Base-by-base conservation (phyloP, 2,113 vertebrate species). In the Tetrao urogallus region DNA sequence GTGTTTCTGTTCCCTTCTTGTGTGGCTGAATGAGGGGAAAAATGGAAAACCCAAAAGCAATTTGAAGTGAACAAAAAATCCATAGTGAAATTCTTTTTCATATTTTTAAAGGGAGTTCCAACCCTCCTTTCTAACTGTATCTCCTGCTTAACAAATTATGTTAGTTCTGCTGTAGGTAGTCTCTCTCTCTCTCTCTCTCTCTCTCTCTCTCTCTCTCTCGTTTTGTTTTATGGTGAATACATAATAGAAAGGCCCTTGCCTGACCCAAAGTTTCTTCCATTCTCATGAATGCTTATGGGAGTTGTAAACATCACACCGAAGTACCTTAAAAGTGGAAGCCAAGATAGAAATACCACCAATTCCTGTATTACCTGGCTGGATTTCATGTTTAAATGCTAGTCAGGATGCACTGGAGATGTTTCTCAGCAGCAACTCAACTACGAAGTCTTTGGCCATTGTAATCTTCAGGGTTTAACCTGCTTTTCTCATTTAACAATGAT, bases 21-120 rank as follows among this genome's bases (percentile, higher is more conserved):
- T 45, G 74, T 79, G 86, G 54, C 70, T 90, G 82, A 86, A 79
- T 30, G 24, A 32, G 13, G n/a, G 16, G 1, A 4, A 22, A 30
- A 66, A 48, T 30, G 8, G 13, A 78, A 92, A 86, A 60, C 18
- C 22, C 43, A 27, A 76, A 80, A 79, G 63, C 82, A 89, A 89
- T 82, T 92, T 79, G 82, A 94, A 89, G 18, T 30, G 87, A 76
- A n/a, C 19, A 71, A 81, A 86, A 81, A 57, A 43, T 76, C 64
- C 13, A 25, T 78, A 80, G 64, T 66, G 40, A 58, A 64, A 34
- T 91, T 91, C 71, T 84, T 5, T 25, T 0, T 1, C 32, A 3
- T 81, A 75, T 72, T 95, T 94, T 91, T 70, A 57, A 64, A 71
- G 38, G 28, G 34, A 81, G 21, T 74, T 91, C 10, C 82, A 76